Base-by-base conservation (phyloP, 1,140 invertebrate species). In the Adoxophyes honmai region DNA sequence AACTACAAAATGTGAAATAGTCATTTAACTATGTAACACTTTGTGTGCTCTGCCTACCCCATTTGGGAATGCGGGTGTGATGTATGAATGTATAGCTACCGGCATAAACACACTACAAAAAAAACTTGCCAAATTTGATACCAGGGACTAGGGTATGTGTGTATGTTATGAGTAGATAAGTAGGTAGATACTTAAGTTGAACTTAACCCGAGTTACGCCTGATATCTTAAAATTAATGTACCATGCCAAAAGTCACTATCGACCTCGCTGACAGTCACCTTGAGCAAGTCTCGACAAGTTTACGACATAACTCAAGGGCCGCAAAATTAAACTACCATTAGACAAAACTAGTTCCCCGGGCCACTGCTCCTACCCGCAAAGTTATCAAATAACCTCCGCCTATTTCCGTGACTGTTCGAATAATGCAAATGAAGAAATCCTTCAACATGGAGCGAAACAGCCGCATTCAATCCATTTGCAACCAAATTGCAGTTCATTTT, bases 401-500 rank as follows among this genome's bases (percentile, higher is more conserved):
- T 33, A 58, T 59, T 56, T 66, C 63, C 53, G 67, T 66, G 64
- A 66, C 63, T 35, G 52, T 66, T 59, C 56, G 34, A 63, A 65
- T 66, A 69, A 73, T 67, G 62, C 55, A 75, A 77, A 73, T 75
- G 62, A 75, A 73, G 68, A 72, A 68, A 76, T 69, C 66, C 69
- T 67, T 67, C 66, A 66, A 57, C 58, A 59, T 35, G 52, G 44
- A 48, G 37, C 48, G 52, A 52, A 64, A 51, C 57, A 44, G 55
- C 54, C 57, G 57, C 68, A 65, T 66, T 66, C 71, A 61, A 75
- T 68, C 63, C 64, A 75, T 74, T 74, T 71, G 55, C 60, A 69
- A 66, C 63, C 61, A 75, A 78, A 73, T 75, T 75, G 68, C 67
- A 73, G 72, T 77, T 78, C 70, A 68, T 81, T 80, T 73, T 56